Conservation (phyloP, 2,888 invertebrate genomes). For the Limnephilus lunatus region DNA sequence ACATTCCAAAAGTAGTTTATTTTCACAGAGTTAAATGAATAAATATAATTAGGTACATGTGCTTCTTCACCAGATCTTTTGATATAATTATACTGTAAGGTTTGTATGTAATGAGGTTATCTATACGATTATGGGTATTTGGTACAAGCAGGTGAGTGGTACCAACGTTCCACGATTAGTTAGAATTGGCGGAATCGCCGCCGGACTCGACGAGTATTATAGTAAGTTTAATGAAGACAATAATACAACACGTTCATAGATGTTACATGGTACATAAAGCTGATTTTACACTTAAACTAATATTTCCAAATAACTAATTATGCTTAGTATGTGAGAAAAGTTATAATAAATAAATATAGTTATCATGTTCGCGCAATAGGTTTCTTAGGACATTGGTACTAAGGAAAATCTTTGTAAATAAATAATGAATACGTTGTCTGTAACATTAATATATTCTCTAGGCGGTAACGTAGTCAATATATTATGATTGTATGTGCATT, state of each 20-base stretch:
- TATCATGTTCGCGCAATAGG: not conserved
- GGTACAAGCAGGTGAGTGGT: not conserved
- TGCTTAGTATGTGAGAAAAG: not conserved
- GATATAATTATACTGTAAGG: not conserved
- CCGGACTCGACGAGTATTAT: not conserved
- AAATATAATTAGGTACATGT: not conserved
- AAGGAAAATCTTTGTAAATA: not conserved
- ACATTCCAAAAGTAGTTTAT: not conserved
- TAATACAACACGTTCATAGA: slow-evolving; percentile 64
- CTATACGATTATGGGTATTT: not conserved
- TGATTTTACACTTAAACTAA: slow-evolving; percentile 1
- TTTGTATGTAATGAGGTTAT: not conserved
- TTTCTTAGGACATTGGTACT: not conserved
- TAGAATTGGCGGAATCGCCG: not conserved
- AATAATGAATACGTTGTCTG: not conserved
- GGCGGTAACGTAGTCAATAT: not conserved
- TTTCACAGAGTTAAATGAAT: not conserved
- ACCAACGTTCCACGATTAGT: not conserved
- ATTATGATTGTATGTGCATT: not conserved
- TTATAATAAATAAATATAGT: not conserved
- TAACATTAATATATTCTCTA: not conserved
- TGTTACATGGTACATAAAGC: slow-evolving; percentile 59
- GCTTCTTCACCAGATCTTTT: not conserved
- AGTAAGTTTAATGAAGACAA: slow-evolving; percentile 60
- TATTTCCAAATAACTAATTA: not conserved